Percentiles rank a stretch among this genome's conserved stretches.
Evolutionary conservation across 2,888 invertebrate species (phyloP).

Genomic region (Acanthococcus lagerstroemiae): DNA sequence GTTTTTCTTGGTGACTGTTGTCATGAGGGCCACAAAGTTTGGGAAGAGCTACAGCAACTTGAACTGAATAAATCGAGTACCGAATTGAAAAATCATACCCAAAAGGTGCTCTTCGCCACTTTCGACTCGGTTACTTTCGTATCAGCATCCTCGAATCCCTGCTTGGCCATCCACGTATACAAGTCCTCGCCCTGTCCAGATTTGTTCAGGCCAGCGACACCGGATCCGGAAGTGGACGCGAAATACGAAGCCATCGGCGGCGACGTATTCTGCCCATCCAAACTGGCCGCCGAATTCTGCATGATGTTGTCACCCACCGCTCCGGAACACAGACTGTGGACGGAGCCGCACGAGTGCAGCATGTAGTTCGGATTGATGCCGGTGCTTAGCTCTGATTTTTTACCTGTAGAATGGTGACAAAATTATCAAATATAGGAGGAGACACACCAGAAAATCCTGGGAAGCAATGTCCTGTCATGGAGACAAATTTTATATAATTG

Average conservation of each 20-base stretch:
- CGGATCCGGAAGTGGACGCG: conserved; percentile 14
- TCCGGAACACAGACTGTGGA: conserved; percentile 9
- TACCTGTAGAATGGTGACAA: conserved; percentile 1
- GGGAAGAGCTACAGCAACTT: too few species aligned
- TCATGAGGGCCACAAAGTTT: too few species aligned
- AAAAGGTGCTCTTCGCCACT: conserved; percentile 28
- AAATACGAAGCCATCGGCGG: conserved; percentile 28
- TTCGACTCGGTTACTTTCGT: conserved; percentile 35
- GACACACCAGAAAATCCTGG: too few species aligned
- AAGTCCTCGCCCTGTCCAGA: conserved; percentile 66
- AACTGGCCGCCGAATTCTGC: conserved; percentile 26
- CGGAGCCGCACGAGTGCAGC: conserved; percentile 19
- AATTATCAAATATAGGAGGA: background rate
- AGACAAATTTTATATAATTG: too few species aligned
- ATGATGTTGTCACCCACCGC: conserved; percentile 15
- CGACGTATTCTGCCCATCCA: conserved; percentile 29
- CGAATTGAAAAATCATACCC: background rate
- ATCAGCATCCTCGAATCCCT: conserved; percentile 52
- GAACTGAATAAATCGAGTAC: too few species aligned
- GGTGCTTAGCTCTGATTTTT: conserved; percentile 9
- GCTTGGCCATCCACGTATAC: conserved; percentile 94
- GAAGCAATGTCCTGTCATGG: too few species aligned
- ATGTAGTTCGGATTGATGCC: background rate
- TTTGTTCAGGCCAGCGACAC: conserved; percentile 37
- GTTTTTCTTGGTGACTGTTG: too few species aligned